Percentiles rank a stretch among this genome's conserved stretches.
These are phyloP conservation scores for Pandemis corylana DNA, from an alignment of 2,888 invertebrate genomes.

Conservation along the genomic window DNA sequence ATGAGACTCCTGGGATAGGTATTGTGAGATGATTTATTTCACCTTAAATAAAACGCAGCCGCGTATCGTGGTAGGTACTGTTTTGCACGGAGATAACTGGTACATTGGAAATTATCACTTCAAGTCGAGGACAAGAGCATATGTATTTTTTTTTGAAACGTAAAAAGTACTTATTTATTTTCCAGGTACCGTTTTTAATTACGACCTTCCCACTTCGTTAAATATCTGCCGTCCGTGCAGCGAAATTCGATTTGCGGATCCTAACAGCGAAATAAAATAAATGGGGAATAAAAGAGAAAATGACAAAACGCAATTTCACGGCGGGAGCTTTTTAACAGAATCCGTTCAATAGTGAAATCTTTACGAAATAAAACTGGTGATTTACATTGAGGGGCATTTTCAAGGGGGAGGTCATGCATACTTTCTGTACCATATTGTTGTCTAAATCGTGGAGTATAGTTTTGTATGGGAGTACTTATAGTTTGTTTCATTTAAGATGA, in stretches of 20 bases:
- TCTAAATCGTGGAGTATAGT: no score
- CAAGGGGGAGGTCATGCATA: no score
- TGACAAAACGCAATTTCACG: constrained; percentile 31
- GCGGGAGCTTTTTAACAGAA: constrained; percentile 11
- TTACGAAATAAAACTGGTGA: constrained; percentile 1
- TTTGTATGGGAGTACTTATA: no score
- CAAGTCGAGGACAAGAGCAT: no score
- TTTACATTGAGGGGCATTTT: background rate
- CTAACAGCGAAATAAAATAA: constrained; percentile 34
- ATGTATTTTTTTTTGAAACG: background rate
- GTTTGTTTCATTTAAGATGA: no score
- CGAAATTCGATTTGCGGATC: background rate
- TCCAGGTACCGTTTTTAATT: background rate
- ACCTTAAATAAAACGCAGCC: background rate
- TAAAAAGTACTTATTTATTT: background rate
- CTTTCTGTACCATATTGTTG: no score
- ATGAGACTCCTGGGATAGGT: no score
- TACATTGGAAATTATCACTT: no score
- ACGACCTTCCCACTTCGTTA: background rate
- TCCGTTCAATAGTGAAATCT: constrained; percentile 21
- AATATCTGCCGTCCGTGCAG: background rate
- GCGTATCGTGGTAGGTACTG: no score
- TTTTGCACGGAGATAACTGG: no score
- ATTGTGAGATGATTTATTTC: no score
- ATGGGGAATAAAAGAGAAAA: constrained; percentile 31